Evolutionary conservation across 2,888 invertebrate genomes (phyloP), one percentile per base, ranked within the genome.

Genomic region (Pristionchus exspectatus): DNA sequence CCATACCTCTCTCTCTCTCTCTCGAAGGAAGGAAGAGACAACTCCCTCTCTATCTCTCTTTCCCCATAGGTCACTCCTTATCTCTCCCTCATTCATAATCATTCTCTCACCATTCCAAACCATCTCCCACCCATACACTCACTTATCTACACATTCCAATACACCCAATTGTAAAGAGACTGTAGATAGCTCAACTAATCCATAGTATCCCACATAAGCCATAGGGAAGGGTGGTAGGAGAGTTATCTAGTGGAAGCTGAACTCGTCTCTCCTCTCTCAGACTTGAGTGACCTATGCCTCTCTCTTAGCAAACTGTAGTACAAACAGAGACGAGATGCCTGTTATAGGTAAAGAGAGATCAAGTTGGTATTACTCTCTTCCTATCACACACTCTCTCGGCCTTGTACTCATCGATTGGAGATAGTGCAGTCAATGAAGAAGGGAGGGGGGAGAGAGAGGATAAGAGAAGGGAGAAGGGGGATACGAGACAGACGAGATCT

Each of bases 391-490:
- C 50, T 81, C 81, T 81, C 50, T 81, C 81, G 44, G 74, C 74
- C 74, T 77, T 77, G 74, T 77, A 54, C 24, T 50, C 81, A 81
- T 81, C 81, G 81, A 81, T 81, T 33, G 81, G 77, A 81, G 81
- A 81, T 81, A 81, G 81, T 54, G 81, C 81, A 81, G 50, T 81
- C 18, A 54, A 81, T 38, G 81, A 38, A 74, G 74, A 27, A 81
- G 81, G 50, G 50, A 54, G 77, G 54, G 81, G n/a, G 50, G 50
- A 16, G 81, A 81, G 27, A 54, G 50, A 54, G 54, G 44, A 77
- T 21, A 81, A 16, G 10, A 50, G 44, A 50, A 81, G 74, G 50
- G 81, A 54, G 27, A n/a, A 27, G 81, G 50, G 81, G 81, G 74
- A 77, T 38, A 81, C 10, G 74, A 74, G 74, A 74, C 38, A 74